Percentiles rank a stretch among this genome's conserved stretches.
These are phyloP conservation scores for Prosapia bicincta DNA, from an alignment of 2,888 invertebrate species.

Conservation along the genomic window DNA sequence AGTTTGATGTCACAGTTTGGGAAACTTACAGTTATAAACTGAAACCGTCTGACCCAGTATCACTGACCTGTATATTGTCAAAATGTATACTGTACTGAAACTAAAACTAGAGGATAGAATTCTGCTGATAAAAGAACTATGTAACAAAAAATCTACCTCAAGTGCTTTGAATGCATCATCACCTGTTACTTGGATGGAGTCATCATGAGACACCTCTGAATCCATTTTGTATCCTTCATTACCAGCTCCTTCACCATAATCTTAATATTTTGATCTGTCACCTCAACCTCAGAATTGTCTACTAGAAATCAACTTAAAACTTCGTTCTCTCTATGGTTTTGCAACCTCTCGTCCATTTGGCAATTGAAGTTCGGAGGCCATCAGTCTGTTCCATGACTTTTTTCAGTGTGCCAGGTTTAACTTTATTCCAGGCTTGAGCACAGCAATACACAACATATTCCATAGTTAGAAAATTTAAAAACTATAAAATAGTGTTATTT, in stretches of 20 bases:
- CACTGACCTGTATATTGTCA: too few relatives aligned
- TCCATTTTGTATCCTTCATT: not conserved
- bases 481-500: too few relatives aligned
- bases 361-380: too few relatives aligned
- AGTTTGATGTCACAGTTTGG: too few relatives aligned
- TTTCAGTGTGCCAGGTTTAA: not conserved
- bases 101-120: not conserved
- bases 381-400: not conserved
- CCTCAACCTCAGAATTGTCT: not conserved
- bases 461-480: too few relatives aligned
- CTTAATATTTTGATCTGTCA: not conserved
- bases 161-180: not conserved
- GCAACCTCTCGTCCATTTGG: not conserved
- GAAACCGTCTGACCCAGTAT: too few relatives aligned
- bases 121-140: not conserved
- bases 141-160: not conserved
- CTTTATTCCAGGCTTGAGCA: not conserved
- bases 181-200: not conserved
- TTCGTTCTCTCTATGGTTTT: not conserved
- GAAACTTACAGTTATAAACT: too few relatives aligned
- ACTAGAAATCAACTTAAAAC: not conserved
- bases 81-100: too few relatives aligned
- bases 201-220: not conserved
- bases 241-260: not conserved
- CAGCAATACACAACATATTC: not conserved